Evolutionary conservation across 2,113 vertebrate species (phyloP).

Genomic region (Piprites chloris): DNA sequence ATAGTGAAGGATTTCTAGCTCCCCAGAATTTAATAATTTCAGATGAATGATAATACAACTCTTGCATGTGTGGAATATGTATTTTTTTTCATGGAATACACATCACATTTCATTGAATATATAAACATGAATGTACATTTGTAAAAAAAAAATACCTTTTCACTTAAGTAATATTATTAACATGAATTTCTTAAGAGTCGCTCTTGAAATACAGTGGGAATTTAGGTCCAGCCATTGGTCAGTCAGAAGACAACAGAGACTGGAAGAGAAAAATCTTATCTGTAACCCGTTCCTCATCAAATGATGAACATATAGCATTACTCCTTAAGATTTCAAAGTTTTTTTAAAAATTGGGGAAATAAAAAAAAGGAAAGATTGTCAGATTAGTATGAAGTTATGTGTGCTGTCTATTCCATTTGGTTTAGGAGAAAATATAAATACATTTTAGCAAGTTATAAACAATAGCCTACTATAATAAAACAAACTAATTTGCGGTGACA

Average conservation of each 20-base stretch:
- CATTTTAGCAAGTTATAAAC: neutral
- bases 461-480: neutral
- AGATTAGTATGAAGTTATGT: neutral
- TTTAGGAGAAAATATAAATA: neutral
- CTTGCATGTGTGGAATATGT: neutral
- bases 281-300: accelerated
- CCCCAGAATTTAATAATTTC: neutral
- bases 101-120: neutral
- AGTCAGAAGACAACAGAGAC: neutral
- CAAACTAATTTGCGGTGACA: neutral
- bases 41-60: neutral
- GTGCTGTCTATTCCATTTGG: neutral
- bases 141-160: neutral
- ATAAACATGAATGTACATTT: neutral
- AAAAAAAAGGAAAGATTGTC: neutral
- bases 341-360: neutral
- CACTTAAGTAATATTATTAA: neutral
- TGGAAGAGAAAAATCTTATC: neutral
- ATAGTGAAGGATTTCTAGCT: neutral
- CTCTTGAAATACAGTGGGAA: neutral
- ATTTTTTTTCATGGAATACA: neutral
- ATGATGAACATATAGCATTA: neutral
- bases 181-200: neutral
- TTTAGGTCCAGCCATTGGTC: neutral
- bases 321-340: neutral